Conservation (phyloP, 2,888 invertebrate genomes). For the Yponomeuta sedellus region DNA sequence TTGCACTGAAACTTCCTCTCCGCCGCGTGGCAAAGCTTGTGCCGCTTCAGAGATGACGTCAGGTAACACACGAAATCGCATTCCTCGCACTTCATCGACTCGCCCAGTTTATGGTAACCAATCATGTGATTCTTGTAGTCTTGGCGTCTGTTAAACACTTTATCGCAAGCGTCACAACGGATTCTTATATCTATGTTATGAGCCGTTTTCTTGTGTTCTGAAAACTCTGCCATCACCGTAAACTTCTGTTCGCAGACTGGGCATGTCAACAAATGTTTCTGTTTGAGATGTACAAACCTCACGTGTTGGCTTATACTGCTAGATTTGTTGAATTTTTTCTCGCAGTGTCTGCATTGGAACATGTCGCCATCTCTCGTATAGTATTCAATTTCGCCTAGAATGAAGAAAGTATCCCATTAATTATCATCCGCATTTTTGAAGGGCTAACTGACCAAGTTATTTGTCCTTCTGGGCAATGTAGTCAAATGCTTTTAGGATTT, state of each 20-base stretch:
- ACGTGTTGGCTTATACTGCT: too few species aligned
- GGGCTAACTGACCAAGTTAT: too few species aligned
- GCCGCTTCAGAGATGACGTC: slow-evolving; percentile 17
- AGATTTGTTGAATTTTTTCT: too few species aligned
- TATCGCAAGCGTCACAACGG: neutral
- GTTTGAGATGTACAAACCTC: too few species aligned
- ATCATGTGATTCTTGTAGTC: neutral
- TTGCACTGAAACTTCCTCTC: slow-evolving; percentile 31
- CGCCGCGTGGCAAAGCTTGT: slow-evolving; percentile 28
- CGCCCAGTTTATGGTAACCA: slow-evolving; percentile 17
- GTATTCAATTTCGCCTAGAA: too few species aligned
- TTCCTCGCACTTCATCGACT: slow-evolving; percentile 10
- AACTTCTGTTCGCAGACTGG: neutral
- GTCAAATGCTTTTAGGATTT: too few species aligned
- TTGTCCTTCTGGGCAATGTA: too few species aligned
- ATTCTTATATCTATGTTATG: slow-evolving; percentile 16
- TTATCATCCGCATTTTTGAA: too few species aligned
- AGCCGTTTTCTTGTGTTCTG: slow-evolving; percentile 13
- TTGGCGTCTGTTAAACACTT: neutral
- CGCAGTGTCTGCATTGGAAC: too few species aligned
- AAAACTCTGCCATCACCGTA: neutral
- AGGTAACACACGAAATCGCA: slow-evolving; percentile 16
- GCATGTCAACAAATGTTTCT: neutral
- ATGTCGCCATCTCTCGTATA: too few species aligned
- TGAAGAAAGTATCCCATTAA: too few species aligned